Percentiles rank a stretch among this genome's conserved stretches.
These are phyloP conservation scores for Cebidichthys violaceus DNA, from an alignment of 2,113 vertebrate genomes.

Conservation along the genomic window DNA sequence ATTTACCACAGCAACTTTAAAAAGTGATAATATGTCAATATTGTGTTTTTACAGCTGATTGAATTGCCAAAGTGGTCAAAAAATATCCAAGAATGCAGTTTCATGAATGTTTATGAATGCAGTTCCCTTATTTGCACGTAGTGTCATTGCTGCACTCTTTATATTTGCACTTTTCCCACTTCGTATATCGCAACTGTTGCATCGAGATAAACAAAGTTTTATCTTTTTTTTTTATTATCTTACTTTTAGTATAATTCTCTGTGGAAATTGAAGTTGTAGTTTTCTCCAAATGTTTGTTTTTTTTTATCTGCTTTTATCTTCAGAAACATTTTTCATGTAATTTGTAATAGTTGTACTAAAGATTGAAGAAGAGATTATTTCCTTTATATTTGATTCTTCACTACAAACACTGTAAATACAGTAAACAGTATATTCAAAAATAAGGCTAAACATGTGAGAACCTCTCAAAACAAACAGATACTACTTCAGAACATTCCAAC, in stretches of 20 bases:
- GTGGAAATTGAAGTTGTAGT: not conserved
- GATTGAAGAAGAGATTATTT: not conserved
- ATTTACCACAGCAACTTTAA: not conserved
- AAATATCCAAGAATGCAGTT: not conserved
- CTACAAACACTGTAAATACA: not conserved
- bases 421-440: not conserved
- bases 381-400: not conserved
- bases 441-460: not conserved
- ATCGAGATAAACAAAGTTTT: not conserved
- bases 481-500: constrained; percentile 7
- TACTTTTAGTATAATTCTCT: not conserved
- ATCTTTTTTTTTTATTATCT: not conserved
- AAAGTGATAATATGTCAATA: not conserved
- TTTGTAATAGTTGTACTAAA: not conserved
- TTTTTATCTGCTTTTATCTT: not conserved
- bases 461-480: not conserved
- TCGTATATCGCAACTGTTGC: not conserved
- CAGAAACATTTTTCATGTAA: not conserved
- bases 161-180: not conserved
- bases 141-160: not conserved
- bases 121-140: not conserved
- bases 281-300: not conserved
- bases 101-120: not conserved
- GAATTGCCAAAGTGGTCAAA: not conserved
- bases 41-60: not conserved